Base-by-base conservation (phyloP, 2,113 vertebrate genomes). In the Brevimyrus niger region DNA sequence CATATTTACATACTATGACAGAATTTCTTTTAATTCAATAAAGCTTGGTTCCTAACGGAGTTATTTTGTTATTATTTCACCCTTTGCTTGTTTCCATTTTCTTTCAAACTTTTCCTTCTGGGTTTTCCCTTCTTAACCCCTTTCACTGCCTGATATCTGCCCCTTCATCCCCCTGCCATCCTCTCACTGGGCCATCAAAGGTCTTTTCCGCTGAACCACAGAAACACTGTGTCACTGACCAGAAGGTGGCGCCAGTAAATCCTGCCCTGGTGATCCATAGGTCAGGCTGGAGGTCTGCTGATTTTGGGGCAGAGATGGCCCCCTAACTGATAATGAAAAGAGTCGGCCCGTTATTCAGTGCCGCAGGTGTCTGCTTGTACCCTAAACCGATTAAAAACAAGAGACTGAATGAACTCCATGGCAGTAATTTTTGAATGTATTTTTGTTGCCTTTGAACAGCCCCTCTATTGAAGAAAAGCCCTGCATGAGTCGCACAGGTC, bases 1-100 rank as follows among this genome's bases (percentile, higher is more conserved):
- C 55, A 84, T 19, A 91, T 91, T 91, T 90, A 90, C 44, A 42
- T 82, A 55, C 87, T 89, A 90, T 88, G 82, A 58, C 69, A 86
- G 83, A 92, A 91, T 88, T 88, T 21, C 19, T 50, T 80, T 44
- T 88, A 47, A 48, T 92, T 91, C 23, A 95, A 95, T 95, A 94
- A 95, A 95, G 73, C 87, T 11, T 83, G 21, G 86, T 89, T 89
- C 87, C 92, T 93, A 89, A 88, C 86, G 88, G 31, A 44, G 27
- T 46, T 89, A 48, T 89, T 73, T 44, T 90, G 89, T 38, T 58
- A 1, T 90, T 91, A 86, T 21, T 31, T 91, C 90, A 23, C 87
- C 48, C 10, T 53, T 0, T 44, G 19, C 31, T 23, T 19, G 44
- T 86, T 35, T 47, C 69, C n/a, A 42, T 85, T 35, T 87, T 58